Percentiles rank a stretch among this genome's conserved stretches.
These are phyloP conservation scores for Protonibea diacanthus DNA, from an alignment of 2,797 vertebrate genomes.

Conservation along the genomic window DNA sequence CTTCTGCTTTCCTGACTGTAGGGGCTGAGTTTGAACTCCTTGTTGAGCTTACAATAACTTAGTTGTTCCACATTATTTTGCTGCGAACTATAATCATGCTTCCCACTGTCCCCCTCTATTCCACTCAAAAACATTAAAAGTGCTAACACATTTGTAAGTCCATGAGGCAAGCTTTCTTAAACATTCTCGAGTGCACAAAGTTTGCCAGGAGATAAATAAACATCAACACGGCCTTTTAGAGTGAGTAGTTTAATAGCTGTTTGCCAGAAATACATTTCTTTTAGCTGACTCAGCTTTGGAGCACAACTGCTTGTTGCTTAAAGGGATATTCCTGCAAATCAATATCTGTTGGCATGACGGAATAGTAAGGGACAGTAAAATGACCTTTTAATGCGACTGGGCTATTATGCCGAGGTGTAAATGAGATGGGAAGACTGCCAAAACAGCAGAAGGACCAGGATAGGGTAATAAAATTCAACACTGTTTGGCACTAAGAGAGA, in stretches of 20 bases:
- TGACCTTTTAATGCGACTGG: slow-evolving; percentile 79
- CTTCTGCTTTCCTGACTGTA: not conserved
- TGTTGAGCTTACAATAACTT: slow-evolving; percentile 4
- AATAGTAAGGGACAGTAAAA: slow-evolving; percentile 76
- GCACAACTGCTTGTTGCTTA: slow-evolving; percentile 67
- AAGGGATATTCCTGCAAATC: slow-evolving; percentile 77
- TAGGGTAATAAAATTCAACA: slow-evolving; percentile 64
- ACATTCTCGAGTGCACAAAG: slow-evolving; percentile 49
- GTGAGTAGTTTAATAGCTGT: slow-evolving; percentile 53
- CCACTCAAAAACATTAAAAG: slow-evolving; percentile 15
- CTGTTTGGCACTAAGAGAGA: slow-evolving; percentile 54
- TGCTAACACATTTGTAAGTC: slow-evolving; percentile 13
- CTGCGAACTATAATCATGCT: slow-evolving; percentile 7
- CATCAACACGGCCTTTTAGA: slow-evolving; percentile 45
- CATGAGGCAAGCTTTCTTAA: slow-evolving; percentile 26
- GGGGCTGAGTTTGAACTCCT: not conserved
- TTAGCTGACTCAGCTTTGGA: slow-evolving; percentile 72
- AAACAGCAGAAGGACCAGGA: slow-evolving; percentile 54
- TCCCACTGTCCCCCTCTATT: not conserved
- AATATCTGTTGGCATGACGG: slow-evolving; percentile 80
- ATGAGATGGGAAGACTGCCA: slow-evolving; percentile 75
- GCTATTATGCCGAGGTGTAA: slow-evolving; percentile 77
- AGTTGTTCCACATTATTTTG: not conserved
- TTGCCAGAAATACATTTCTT: slow-evolving; percentile 62
- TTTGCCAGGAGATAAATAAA: slow-evolving; percentile 65